Conservation (phyloP, 1,140 invertebrate species). For the Zeugodacus cucurbitae region DNA sequence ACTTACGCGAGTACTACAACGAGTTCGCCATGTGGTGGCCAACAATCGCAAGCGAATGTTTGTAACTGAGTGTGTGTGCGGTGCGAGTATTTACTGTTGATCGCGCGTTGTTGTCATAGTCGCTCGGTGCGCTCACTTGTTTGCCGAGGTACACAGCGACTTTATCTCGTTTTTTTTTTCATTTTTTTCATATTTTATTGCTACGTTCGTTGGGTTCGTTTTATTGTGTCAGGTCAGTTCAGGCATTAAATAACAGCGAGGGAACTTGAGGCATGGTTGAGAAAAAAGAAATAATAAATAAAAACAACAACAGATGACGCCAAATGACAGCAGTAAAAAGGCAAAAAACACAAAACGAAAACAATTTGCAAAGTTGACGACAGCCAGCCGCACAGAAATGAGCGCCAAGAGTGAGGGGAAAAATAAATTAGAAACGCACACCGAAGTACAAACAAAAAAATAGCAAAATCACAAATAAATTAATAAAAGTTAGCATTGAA, state of each 20-base stretch:
- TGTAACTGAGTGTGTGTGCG: not conserved
- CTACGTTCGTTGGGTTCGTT: not conserved
- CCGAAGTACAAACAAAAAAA: not conserved
- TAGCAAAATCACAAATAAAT: conserved; percentile 31
- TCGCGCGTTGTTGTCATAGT: not conserved
- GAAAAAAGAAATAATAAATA: not conserved
- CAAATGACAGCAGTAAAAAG: not conserved
- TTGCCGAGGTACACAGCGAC: not conserved
- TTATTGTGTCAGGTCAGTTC: conserved; percentile 31
- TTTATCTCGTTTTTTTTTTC: not conserved
- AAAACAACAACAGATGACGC: not conserved
- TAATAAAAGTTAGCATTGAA: not conserved
- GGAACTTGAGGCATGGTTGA: not conserved
- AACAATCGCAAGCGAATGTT: not conserved
- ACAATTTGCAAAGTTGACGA: conserved; percentile 19
- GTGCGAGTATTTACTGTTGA: not conserved
- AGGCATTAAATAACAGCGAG: conserved; percentile 8
- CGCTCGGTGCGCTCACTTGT: not conserved
- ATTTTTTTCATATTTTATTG: not conserved
- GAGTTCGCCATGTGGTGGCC: not conserved
- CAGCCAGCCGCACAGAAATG: not conserved
- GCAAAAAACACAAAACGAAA: not conserved
- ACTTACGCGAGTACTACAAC: not conserved
- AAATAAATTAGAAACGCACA: not conserved
- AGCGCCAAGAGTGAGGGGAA: not conserved